Evolutionary conservation across 2,797 vertebrate species (phyloP).

Genomic region (Coendou prehensilis): DNA sequence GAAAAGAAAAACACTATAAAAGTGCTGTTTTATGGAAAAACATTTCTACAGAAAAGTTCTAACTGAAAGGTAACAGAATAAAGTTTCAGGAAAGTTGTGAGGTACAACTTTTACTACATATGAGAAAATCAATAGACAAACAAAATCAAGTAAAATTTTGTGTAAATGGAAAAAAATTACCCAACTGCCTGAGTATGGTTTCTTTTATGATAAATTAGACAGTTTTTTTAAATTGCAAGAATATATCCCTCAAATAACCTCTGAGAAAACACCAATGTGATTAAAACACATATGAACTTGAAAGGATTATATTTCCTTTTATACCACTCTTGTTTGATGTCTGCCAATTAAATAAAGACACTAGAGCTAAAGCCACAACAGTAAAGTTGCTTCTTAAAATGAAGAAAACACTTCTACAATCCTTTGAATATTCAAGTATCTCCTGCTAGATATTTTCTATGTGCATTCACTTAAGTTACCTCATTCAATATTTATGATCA

Average conservation of each 20-base stretch:
- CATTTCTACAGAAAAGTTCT: background rate
- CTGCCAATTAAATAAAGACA: constrained; percentile 54
- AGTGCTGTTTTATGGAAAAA: background rate
- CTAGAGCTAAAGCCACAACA: constrained; percentile 38
- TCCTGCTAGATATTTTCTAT: constrained; percentile 56
- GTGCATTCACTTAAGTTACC: constrained; percentile 27
- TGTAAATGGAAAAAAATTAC: background rate
- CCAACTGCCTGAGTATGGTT: constrained; percentile 1
- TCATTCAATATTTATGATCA: constrained; percentile 75
- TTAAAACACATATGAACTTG: constrained; percentile 35
- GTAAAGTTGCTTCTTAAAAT: constrained; percentile 55
- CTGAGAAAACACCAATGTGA: constrained; percentile 61
- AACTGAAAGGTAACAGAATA: background rate
- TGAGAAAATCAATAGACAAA: background rate
- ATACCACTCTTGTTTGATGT: constrained; percentile 30
- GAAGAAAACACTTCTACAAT: constrained; percentile 25
- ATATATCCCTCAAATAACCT: background rate
- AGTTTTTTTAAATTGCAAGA: constrained; percentile 46
- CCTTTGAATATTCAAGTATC: constrained; percentile 48
- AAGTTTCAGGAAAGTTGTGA: background rate
- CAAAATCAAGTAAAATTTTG: background rate
- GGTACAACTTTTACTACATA: background rate
- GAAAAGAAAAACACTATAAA: background rate
- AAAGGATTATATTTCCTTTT: constrained; percentile 67
- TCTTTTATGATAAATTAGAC: constrained; percentile 43